phyloP scores from a whole-genome alignment of 2,113 vertebrate genomes.

The Aleadryas rufinucha region DNA sequence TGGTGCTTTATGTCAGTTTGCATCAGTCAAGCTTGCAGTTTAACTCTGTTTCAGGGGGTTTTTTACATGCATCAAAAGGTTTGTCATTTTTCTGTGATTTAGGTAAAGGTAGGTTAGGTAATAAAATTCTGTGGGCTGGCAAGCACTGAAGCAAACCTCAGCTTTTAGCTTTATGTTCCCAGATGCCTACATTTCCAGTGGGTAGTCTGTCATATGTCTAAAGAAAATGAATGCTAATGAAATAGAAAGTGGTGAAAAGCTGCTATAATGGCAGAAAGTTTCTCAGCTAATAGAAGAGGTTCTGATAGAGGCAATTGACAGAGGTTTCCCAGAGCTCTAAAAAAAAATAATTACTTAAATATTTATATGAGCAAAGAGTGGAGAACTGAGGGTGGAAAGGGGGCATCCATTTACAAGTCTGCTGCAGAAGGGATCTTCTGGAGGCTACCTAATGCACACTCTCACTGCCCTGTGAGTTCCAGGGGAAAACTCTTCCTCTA shows the following conservation, averaged over 20 bases:
- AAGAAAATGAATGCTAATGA: conserved; percentile 63
- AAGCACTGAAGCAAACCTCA: conserved; percentile 60
- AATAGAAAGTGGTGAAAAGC: conserved; percentile 52
- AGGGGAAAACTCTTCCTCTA: not conserved
- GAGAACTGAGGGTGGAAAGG: not conserved
- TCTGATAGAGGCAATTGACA: not conserved
- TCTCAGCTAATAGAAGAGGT: conserved; percentile 24
- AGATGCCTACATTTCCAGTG: conserved; percentile 58
- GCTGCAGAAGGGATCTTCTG: not conserved
- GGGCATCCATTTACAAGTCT: not conserved
- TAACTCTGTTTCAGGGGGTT: not conserved
- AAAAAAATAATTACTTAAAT: conserved; percentile 35
- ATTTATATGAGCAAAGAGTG: not conserved
- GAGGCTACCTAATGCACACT: not conserved
- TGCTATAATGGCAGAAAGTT: conserved; percentile 22
- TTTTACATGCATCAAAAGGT: conserved; percentile 55
- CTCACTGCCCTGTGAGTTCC: not conserved
- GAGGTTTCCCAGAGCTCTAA: conserved; percentile 9
- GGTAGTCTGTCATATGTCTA: conserved; percentile 45
- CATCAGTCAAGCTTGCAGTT: conserved; percentile 58
- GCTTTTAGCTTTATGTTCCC: conserved; percentile 61
- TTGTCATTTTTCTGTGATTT: conserved; percentile 67
- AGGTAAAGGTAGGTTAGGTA: conserved; percentile 55
- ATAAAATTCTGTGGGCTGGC: conserved; percentile 58
- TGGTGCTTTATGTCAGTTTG: conserved; percentile 56